phyloP scores from a whole-genome alignment of 1,140 invertebrate species.

The Meloidogyne floridensis region DNA sequence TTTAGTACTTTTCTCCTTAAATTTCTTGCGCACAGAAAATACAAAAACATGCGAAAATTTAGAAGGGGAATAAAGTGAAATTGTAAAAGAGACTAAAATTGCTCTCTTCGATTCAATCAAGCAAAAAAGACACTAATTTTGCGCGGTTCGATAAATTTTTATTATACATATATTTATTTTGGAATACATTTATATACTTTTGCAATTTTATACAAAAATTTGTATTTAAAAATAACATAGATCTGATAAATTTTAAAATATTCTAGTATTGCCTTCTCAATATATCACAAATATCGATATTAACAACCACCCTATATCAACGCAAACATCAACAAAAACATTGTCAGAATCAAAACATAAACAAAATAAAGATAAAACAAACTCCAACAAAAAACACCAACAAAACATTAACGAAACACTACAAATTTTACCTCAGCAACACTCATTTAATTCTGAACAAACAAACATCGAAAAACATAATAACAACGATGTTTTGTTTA shows the following conservation, averaged over 20 bases:
- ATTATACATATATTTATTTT: background rate
- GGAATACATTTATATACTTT: background rate
- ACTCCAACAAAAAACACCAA: background rate
- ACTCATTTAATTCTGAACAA: background rate
- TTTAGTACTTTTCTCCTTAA: background rate
- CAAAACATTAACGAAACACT: background rate
- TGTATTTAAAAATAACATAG: too few relatives aligned
- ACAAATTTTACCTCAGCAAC: background rate
- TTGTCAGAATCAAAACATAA: background rate
- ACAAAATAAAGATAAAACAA: background rate
- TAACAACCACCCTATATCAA: background rate
- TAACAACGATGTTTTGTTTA: background rate
- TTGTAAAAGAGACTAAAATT: background rate
- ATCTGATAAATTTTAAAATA: background rate
- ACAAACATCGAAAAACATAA: background rate
- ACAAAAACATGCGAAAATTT: background rate
- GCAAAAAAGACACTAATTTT: background rate
- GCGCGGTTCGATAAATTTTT: background rate
- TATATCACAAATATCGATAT: background rate
- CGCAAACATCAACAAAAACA: constrained; percentile 1
- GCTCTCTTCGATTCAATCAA: background rate
- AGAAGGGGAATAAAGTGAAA: background rate
- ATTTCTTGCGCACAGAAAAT: background rate
- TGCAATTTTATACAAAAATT: background rate
- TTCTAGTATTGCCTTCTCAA: background rate